Evolutionary conservation across 2,888 invertebrate genomes (phyloP), one percentile per base, ranked within the genome.

Genomic region (Eledona agricola): DNA sequence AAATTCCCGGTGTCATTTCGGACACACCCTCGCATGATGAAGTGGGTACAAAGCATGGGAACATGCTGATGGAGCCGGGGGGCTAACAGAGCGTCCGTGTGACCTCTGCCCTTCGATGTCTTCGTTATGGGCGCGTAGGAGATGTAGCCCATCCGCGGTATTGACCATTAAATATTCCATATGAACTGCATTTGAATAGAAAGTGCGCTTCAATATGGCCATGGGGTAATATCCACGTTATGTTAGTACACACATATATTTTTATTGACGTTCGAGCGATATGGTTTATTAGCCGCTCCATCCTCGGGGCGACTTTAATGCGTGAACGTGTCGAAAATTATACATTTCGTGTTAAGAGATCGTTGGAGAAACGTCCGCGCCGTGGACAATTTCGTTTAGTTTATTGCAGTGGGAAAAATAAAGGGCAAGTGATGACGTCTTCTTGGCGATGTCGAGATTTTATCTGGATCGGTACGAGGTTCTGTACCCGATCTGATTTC

Each of bases 401-500:
- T 35, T 10, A 35, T 9, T 17, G 35, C 7, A 25, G 12, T 15
- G 9, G 6, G 4, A 28, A 40, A 23, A 23, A 23, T 22, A 5
- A 40, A 28, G 16, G 40, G 28, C n/a, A 32, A 34, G 23, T 45
- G 45, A 45, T 45, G 45, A 45, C 25, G 51, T 45, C 25, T 45
- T 45, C 34, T 7, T 9, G 6, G 50, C 52, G 54, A 51, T 60
- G 54, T 60, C 46, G 45, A 58, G 65, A 65, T 65, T 51, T 60
- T 63, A 63, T 65, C 65, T 10, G 43, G 55, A 35, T 51, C 58
- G 38, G 59, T 61, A 61, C 61, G 34, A 35, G 59, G 53, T 58
- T 50, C 54, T 51, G 56, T 62, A 58, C 60, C 60, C 59, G 62
- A 67, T 65, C 70, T 67, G 71, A 70, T 70, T 70, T 70, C 71